Evolutionary conservation across 2,113 vertebrate genomes (phyloP).

Genomic region (Sander lucioperca): DNA sequence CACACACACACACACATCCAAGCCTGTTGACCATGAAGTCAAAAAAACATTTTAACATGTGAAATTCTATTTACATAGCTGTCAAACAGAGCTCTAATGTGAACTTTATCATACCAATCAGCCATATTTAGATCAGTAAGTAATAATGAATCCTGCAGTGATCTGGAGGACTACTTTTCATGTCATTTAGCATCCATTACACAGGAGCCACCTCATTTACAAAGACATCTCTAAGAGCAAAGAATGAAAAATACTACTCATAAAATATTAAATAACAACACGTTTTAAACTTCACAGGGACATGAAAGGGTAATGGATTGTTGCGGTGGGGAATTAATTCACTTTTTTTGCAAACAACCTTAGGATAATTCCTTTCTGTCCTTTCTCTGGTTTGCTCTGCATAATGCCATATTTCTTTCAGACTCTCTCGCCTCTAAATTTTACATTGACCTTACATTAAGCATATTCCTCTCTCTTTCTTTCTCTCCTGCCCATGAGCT

Average conservation of each 20-base stretch:
- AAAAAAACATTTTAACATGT: constrained; percentile 9
- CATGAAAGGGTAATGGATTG: constrained; percentile 34
- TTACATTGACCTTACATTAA: constrained; percentile 40
- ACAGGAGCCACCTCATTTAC: neutral
- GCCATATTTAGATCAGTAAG: constrained; percentile 11
- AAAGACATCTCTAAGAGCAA: neutral
- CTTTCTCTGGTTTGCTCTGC: constrained; percentile 24
- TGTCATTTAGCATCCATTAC: neutral
- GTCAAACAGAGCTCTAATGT: neutral
- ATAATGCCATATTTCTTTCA: constrained; percentile 14
- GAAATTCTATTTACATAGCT: neutral
- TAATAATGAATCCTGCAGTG: neutral
- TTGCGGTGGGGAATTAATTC: constrained; percentile 49
- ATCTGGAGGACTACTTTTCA: neutral
- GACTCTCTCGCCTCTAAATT: constrained; percentile 21
- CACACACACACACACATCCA: constrained; percentile 19
- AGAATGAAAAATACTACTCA: neutral
- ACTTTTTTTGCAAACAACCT: constrained; percentile 40
- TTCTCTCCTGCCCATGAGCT: neutral
- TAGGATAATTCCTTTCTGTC: constrained; percentile 44
- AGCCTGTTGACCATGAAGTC: neutral
- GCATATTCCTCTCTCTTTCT: neutral
- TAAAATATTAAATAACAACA: constrained; percentile 8
- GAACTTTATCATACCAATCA: neutral
- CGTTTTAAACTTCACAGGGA: constrained; percentile 20